Base-by-base conservation (phyloP, 2,113 vertebrate species). In the Tricholaema leucomelas region DNA sequence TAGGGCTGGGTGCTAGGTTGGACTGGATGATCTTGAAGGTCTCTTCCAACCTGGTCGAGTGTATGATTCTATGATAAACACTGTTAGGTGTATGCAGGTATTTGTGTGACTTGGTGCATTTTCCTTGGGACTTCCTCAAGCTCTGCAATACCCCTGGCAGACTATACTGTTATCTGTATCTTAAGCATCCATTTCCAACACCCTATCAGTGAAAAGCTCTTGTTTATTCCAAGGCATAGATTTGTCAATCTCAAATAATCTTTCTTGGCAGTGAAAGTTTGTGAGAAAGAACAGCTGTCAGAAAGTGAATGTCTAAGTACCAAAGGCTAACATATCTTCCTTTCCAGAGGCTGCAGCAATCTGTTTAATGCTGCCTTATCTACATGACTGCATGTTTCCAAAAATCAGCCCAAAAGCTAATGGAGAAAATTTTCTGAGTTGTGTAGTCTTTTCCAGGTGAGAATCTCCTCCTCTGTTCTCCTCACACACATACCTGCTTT, bases 351-450 rank as follows among this genome's bases (percentile, higher is more conserved):
- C 78, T 92, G 75, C 64, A 87, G 75, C 59, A 63, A 92, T 94
- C 81, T 64, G 59, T 94, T 92, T 92, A 89, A 74, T 89, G 36
- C 64, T 3, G 8, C 81, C 56, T 95, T 96, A 87, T 93, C 89
- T 89, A 33, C 12, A 10, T 85, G 36, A 63, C 56, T 94, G 0
- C 64, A 36, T 61, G 36, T 91, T 94, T 93, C 90, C 69, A 63
- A 93, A 69, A 69, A 85, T 80, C 15, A 85, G 33, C 52, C 66
- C 73, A 82, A 91, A 82, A 91, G 59, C 87, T 87, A 27, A 75
- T 84, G 42, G 50, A 63, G 69, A 60, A 70, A 79, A 52, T 52
- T 73, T 92, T 87, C 60, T 44, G 79, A 73, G 55, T 50, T 70
- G 7, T 38, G 6, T 82, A 76, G 85, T 82, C 66, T 80, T 79